Evolutionary conservation across 92 coral and sea anemone species (phyloP).

Genomic region (Umimayanthus chanpuru): DNA sequence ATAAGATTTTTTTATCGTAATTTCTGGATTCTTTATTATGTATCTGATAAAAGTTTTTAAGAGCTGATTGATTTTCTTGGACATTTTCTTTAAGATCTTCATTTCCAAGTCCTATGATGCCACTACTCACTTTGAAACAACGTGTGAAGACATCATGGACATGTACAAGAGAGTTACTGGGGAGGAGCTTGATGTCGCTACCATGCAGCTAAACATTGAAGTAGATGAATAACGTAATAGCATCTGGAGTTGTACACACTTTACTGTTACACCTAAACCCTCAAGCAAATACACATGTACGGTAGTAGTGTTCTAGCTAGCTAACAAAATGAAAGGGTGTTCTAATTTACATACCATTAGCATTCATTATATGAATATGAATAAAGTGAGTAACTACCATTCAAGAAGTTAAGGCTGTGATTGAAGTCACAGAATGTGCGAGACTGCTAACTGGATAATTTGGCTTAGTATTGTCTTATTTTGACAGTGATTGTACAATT

Average conservation of each 20-base stretch:
- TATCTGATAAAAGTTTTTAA: background rate
- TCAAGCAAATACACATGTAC: background rate
- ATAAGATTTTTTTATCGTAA: conserved; percentile 60
- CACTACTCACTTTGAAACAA: conserved; percentile 95
- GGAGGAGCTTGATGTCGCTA: conserved; percentile 72
- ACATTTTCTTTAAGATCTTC: conserved; percentile 65
- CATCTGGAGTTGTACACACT: background rate
- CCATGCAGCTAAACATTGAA: conserved; percentile 48
- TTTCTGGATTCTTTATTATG: no score
- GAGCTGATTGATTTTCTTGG: background rate
- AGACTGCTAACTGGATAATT: no score
- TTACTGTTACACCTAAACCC: background rate
- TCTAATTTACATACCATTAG: no score
- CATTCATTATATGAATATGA: no score
- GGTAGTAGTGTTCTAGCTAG: no score
- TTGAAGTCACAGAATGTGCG: no score
- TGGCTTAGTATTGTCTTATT: no score
- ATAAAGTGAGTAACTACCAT: no score
- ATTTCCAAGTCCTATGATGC: conserved; percentile 95
- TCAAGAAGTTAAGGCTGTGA: no score
- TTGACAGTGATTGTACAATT: no score
- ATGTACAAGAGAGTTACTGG: conserved; percentile 91
- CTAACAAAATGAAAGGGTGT: no score
- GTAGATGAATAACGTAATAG: conserved; percentile 40
- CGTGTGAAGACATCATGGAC: conserved; percentile 87